Conservation (phyloP, 1,140 invertebrate genomes). For the Megalonaias nervosa region DNA sequence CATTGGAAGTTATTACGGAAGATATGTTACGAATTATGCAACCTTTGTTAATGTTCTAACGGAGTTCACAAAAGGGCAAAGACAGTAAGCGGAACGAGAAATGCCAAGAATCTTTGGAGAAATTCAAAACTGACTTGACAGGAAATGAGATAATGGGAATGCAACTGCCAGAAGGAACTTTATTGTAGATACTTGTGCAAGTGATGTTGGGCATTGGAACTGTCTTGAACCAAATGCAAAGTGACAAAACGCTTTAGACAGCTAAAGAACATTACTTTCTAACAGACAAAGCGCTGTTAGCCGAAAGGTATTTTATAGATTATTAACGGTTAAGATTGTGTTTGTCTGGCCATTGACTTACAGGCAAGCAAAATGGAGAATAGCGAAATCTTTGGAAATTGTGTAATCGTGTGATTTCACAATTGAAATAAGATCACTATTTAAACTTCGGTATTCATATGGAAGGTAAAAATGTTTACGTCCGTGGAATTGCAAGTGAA, state of each 20-base stretch:
- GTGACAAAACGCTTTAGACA: constrained; percentile 39
- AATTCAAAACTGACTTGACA: neutral
- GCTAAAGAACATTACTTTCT: constrained; percentile 70
- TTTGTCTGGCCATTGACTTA: constrained; percentile 35
- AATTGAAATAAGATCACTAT: constrained; percentile 43
- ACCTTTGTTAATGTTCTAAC: too few species aligned
- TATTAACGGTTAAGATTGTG: constrained; percentile 40
- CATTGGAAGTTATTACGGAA: too few species aligned
- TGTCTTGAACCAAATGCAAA: constrained; percentile 49
- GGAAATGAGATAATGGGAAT: neutral
- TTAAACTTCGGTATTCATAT: neutral
- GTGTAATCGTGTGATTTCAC: too few species aligned
- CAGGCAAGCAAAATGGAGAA: too few species aligned
- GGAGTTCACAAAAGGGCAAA: too few species aligned
- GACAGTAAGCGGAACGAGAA: too few species aligned
- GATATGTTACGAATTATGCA: too few species aligned
- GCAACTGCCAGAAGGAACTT: neutral
- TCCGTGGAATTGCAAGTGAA: neutral
- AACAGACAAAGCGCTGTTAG: constrained; percentile 43
- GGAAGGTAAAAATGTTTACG: neutral
- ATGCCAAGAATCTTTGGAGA: neutral
- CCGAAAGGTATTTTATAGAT: constrained; percentile 18
- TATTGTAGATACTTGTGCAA: constrained; percentile 32
- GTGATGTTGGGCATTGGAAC: constrained; percentile 46
- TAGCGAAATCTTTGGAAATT: too few species aligned